phyloP scores from a whole-genome alignment of 2,888 invertebrate genomes.

The Aphidius colemani region DNA sequence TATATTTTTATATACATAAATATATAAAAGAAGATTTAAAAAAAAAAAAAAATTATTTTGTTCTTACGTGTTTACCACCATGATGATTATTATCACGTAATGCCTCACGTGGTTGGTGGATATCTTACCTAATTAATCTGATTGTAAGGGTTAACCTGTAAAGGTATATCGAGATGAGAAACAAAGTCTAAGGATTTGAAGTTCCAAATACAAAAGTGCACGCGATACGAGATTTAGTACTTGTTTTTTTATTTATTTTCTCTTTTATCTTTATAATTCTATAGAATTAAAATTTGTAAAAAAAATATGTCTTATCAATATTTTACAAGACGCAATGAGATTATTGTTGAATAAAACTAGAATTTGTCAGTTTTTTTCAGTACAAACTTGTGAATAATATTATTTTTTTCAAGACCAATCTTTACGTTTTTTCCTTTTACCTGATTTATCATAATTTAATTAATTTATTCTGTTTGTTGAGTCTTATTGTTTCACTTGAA shows the following conservation, averaged over 20 bases:
- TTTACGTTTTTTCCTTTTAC: not conserved
- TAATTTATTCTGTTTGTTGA: too few relatives aligned
- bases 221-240: slow-evolving; percentile 22
- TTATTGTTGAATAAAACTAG: not conserved
- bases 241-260: slow-evolving; percentile 6
- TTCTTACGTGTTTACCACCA: slow-evolving; percentile 31
- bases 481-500: too few relatives aligned
- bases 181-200: slow-evolving; percentile 4
- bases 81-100: slow-evolving; percentile 31
- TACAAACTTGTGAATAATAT: too few relatives aligned
- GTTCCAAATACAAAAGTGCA: not conserved
- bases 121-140: slow-evolving; percentile 32
- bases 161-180: not conserved
- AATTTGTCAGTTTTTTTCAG: too few relatives aligned
- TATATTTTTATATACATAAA: not conserved
- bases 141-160: slow-evolving; percentile 10
- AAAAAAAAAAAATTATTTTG: slow-evolving; percentile 26
- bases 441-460: too few relatives aligned
- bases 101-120: slow-evolving; percentile 31
- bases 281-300: not conserved
- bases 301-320: too few relatives aligned
- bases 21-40: slow-evolving; percentile 9
- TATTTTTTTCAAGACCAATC: too few relatives aligned
- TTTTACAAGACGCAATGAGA: too few relatives aligned
- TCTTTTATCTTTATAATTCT: slow-evolving; percentile 18